These are phyloP conservation scores for Lycodopsis pacificus DNA, from an alignment of 2,797 vertebrate genomes.

Conservation along the genomic window DNA sequence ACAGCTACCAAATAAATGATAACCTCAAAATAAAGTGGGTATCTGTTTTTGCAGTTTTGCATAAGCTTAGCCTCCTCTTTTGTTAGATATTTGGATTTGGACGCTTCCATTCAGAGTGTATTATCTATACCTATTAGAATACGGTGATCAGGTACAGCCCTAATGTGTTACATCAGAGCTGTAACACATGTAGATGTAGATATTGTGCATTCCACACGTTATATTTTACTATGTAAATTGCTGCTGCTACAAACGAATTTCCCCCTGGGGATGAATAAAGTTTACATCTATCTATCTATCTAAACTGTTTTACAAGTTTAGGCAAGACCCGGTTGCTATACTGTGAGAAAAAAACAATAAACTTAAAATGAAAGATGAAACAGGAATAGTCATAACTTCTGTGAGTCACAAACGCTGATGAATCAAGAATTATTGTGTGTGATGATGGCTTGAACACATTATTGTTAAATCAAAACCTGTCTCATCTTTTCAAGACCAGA, in stretches of 20 bases:
- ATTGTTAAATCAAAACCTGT: constrained; percentile 14
- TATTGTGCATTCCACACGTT: too few species aligned
- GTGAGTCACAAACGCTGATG: background rate
- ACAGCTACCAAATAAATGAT: background rate
- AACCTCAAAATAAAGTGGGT: background rate
- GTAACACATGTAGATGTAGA: too few species aligned
- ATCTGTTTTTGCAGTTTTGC: background rate
- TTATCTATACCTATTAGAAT: background rate
- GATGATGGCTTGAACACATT: background rate
- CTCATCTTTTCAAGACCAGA: constrained; percentile 11
- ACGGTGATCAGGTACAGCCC: background rate
- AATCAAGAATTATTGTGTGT: background rate
- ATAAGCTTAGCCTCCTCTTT: background rate
- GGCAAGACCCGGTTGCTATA: background rate
- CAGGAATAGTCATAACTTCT: background rate
- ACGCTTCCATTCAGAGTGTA: background rate
- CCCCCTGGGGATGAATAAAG: too few species aligned
- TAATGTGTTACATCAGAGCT: background rate
- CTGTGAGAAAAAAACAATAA: background rate
- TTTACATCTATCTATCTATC: too few species aligned
- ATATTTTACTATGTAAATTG: too few species aligned
- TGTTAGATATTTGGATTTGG: background rate
- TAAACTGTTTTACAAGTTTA: constrained; percentile 1
- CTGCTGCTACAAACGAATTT: too few species aligned
- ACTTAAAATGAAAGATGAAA: background rate